Base-by-base conservation (phyloP, 2,113 vertebrate genomes). In the Pelusios castaneus region DNA sequence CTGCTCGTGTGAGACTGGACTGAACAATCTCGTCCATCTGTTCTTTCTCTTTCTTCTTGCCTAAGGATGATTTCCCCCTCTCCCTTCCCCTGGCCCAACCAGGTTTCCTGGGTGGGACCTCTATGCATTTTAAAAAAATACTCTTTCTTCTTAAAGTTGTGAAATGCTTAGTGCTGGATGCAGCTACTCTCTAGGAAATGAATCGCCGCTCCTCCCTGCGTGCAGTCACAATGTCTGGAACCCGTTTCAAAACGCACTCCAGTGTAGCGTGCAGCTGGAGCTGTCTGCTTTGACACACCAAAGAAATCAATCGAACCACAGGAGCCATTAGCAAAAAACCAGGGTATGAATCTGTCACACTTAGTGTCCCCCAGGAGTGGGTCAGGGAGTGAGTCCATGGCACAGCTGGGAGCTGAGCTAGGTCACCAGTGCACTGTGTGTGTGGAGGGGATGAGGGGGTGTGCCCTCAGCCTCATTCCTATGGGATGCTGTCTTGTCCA, bases 211-310 rank as follows among this genome's bases (percentile, higher is more conserved):
- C 10, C 51, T 80, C 1, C 49, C 54, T 29, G 16, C 13, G 34
- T 31, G 24, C 0, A 0, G 4, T 27, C 34, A 1, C 1, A 0
- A 21, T 0, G 41, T 76, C 14, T 2, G 25, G 24, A 87, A 75
- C 8, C 2, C 56, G 2, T 67, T 55, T 27, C 75, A 41, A 43
- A 51, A 4, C 0, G 2, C 67, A 49, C 47, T 76, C 4, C 4
- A 25, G 1, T 16, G 80, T 2, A 5, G 76, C 79, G 56, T 2
- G 56, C 0, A 0, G 63, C 88, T 56, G 89, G 51, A 85, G 56
- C 41, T 49, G 51, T 94, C 84, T 80, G 81, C 22, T 8, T 45
- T 31, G 49, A 55, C 60, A 70, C 85, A 91, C 94, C 95, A 96
- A 91, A 95, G 91, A 82, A 13, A 8, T 76, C 5, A 2, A 45